These are phyloP conservation scores for Apotomis betuletana DNA, from an alignment of 2,888 invertebrate genomes.

Conservation along the genomic window DNA sequence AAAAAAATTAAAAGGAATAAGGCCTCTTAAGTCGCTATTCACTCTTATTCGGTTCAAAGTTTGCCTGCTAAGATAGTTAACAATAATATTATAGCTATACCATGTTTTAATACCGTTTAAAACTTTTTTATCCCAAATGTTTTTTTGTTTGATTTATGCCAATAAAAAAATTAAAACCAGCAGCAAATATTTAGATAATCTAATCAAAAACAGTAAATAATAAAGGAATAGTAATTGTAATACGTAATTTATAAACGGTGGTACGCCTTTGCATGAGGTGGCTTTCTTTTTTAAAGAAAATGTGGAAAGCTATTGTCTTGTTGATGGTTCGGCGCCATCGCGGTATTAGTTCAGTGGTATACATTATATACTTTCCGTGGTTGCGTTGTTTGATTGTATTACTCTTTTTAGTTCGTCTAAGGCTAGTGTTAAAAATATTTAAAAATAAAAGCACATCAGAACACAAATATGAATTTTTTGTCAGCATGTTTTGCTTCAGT, in stretches of 20 bases:
- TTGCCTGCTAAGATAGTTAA: constrained; percentile 5
- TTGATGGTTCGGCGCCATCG: too few relatives aligned
- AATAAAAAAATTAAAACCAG: not conserved
- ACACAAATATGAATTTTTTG: not conserved
- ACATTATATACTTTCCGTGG: too few relatives aligned
- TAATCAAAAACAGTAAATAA: constrained; percentile 3
- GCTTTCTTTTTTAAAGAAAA: too few relatives aligned
- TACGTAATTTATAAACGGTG: not conserved
- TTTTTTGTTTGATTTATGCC: not conserved
- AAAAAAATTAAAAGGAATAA: too few relatives aligned
- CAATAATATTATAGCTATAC: not conserved
- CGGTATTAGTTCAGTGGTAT: too few relatives aligned
- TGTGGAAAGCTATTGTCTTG: too few relatives aligned
- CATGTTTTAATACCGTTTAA: not conserved
- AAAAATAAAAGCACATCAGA: too few relatives aligned
- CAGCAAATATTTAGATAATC: constrained; percentile 27
- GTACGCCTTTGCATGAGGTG: too few relatives aligned
- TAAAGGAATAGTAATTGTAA: not conserved
- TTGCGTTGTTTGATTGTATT: too few relatives aligned
- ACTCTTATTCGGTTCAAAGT: not conserved
- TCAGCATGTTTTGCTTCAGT: not conserved
- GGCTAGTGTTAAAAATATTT: too few relatives aligned
- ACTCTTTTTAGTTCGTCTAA: too few relatives aligned
- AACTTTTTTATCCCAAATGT: not conserved
- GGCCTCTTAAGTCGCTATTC: too few relatives aligned